A percentile compares a stretch with the other conserved stretches of the same genome.
Evolutionary conservation across 2,113 vertebrate genomes (phyloP).

Genomic region (Casuarius casuarius): DNA sequence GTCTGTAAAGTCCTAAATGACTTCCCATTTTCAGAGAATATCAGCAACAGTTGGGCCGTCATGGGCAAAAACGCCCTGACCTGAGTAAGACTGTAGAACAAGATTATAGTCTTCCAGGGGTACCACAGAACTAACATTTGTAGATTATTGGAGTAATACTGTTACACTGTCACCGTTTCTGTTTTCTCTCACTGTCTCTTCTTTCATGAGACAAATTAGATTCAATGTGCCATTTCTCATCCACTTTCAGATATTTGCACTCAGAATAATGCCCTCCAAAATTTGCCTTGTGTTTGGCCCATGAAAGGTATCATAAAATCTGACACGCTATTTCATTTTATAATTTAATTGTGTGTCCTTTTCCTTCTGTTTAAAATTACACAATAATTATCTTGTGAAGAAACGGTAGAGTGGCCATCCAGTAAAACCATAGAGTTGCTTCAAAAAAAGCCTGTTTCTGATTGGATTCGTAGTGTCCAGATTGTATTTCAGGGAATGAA

Average conservation of each 20-base stretch:
- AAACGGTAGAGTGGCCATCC: not conserved
- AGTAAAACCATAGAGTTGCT: not conserved
- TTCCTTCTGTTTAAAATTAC: not conserved
- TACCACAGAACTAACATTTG: not conserved
- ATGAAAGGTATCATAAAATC: not conserved
- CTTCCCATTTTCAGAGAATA: not conserved
- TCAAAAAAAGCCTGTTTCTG: not conserved
- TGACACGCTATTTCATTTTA: not conserved
- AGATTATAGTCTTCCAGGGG: not conserved
- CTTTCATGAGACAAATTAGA: accelerated
- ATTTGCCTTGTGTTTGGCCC: not conserved
- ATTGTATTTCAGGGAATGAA: not conserved
- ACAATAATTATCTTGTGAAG: not conserved
- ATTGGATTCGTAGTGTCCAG: not conserved
- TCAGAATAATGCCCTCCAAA: not conserved
- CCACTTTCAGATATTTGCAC: not conserved
- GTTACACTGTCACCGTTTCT: not conserved
- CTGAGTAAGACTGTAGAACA: not conserved
- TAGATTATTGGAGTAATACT: not conserved
- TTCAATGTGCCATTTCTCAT: not conserved
- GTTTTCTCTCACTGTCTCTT: not conserved
- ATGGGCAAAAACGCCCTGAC: not conserved
- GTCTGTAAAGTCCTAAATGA: not conserved
- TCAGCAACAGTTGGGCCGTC: not conserved
- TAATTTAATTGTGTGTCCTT: not conserved